Evolutionary conservation across 1,140 invertebrate genomes (phyloP).

Genomic region (Drosophila malerkotliana): DNA sequence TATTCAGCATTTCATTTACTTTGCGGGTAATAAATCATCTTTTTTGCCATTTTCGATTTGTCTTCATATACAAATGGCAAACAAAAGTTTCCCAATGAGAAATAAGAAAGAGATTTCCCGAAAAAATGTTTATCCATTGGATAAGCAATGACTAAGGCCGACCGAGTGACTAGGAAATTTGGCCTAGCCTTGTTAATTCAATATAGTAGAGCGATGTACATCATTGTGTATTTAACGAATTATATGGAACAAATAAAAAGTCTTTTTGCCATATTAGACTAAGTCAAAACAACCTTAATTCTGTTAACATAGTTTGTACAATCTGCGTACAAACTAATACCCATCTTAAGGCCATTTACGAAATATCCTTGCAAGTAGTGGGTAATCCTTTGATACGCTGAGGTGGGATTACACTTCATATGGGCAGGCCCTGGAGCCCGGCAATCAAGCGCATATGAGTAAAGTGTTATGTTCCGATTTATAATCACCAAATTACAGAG

Average conservation of each 20-base stretch:
- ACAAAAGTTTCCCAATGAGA: conserved; percentile 38
- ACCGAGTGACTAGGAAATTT: conserved; percentile 39
- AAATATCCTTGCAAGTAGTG: neutral
- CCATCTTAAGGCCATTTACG: no score
- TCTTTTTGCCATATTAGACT: neutral
- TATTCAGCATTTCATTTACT: conserved; percentile 25
- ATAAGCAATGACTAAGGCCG: conserved; percentile 40
- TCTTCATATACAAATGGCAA: conserved; percentile 49
- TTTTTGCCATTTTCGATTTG: conserved; percentile 53
- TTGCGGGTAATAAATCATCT: conserved; percentile 49
- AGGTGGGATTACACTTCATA: conserved; percentile 10
- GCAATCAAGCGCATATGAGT: neutral
- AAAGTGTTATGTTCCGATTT: conserved; percentile 4
- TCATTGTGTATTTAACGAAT: conserved; percentile 3
- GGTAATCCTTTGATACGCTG: neutral
- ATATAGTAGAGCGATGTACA: neutral
- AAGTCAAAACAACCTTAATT: neutral
- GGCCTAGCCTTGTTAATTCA: neutral
- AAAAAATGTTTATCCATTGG: conserved; percentile 41
- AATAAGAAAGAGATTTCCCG: conserved; percentile 5
- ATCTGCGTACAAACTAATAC: neutral
- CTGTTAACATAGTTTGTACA: no score
- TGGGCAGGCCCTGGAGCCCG: conserved; percentile 1
- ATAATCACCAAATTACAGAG: conserved; percentile 26
- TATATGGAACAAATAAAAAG: neutral